These are phyloP conservation scores for Microchrysa polita DNA, from an alignment of 2,888 invertebrate species.

Conservation along the genomic window DNA sequence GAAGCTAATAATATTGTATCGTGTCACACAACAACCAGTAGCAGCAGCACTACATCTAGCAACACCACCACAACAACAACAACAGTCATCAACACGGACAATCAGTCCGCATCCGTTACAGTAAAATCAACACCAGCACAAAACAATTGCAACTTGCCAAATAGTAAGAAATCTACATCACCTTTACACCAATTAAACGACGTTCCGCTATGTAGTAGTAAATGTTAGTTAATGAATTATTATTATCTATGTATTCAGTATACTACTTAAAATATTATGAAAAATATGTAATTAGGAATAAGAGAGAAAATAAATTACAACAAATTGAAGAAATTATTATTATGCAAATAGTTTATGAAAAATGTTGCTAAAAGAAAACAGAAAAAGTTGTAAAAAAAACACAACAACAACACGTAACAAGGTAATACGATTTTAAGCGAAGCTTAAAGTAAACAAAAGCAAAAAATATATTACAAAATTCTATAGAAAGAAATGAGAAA, in stretches of 20 bases:
- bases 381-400: background rate
- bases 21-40: background rate
- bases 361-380: background rate
- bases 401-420: background rate
- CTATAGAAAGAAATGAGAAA: background rate
- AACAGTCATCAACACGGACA: background rate
- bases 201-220: constrained; percentile 52
- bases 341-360: constrained; percentile 1
- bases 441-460: too few relatives aligned
- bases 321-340: too few relatives aligned
- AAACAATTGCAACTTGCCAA: constrained; percentile 37
- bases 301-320: background rate
- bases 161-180: constrained; percentile 46
- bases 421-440: constrained; percentile 9
- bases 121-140: constrained; percentile 41
- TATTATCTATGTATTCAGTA: constrained; percentile 22
- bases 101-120: constrained; percentile 24
- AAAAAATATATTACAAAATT: background rate
- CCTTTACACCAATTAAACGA: constrained; percentile 50
- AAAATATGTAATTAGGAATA: background rate
- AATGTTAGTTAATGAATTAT: constrained; percentile 50
- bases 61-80: background rate
- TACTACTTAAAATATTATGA: background rate
- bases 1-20: too few relatives aligned
- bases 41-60: background rate